These are phyloP conservation scores for Megalurothrips usitatus DNA, from an alignment of 2,888 invertebrate genomes.

Conservation along the genomic window DNA sequence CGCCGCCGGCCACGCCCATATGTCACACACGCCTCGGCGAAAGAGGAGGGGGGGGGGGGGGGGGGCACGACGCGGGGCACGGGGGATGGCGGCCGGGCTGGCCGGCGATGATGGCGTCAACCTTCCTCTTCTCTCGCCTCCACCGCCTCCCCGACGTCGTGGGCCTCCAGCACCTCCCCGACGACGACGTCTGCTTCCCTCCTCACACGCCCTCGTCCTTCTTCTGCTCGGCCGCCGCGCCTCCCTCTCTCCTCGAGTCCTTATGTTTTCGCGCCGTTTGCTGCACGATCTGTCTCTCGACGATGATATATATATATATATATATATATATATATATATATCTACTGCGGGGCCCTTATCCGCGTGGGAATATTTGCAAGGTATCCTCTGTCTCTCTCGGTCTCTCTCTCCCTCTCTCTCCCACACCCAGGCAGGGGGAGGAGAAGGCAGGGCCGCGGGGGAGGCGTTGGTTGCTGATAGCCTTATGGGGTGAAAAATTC, in stretches of 20 bases:
- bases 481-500: no score
- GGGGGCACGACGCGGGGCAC: background rate
- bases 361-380: conserved; percentile 1
- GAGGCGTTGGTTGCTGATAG: no score
- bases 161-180: background rate
- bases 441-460: no score
- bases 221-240: background rate
- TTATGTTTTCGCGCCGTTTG: background rate
- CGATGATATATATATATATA: background rate
- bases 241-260: background rate
- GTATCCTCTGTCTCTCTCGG: background rate
- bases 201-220: background rate
- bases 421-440: no score
- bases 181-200: background rate
- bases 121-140: background rate
- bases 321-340: no score
- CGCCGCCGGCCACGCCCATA: background rate
- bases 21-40: background rate
- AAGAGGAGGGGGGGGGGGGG: background rate
- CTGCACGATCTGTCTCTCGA: background rate
- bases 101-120: background rate
- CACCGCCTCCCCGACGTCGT: background rate
- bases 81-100: background rate
- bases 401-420: no score
- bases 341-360: background rate